Percentiles rank a stretch among this genome's conserved stretches.
Evolutionary conservation across 2,113 vertebrate genomes (phyloP).

Genomic region (Pterocles burchelli): DNA sequence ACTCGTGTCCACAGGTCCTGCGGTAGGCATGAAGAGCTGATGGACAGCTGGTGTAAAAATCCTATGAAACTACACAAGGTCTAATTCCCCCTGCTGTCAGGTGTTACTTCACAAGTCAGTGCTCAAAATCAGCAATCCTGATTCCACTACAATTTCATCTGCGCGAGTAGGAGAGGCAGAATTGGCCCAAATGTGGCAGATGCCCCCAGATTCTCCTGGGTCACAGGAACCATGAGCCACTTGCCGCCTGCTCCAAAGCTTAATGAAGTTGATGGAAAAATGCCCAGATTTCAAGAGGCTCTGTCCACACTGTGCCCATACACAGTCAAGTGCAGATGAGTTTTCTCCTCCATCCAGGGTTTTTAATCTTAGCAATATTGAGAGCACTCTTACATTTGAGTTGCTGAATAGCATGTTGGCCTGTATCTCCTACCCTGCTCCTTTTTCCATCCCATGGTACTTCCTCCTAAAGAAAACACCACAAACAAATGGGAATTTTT

Average conservation of each 20-base stretch:
- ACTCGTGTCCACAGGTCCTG: not conserved
- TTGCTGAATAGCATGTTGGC: fast-evolving
- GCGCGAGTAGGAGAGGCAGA: not conserved
- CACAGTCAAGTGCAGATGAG: not conserved
- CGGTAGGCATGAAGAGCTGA: not conserved
- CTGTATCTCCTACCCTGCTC: not conserved
- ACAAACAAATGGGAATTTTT: not conserved
- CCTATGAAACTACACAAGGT: not conserved
- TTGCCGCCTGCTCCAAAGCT: not conserved
- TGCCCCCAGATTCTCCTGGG: not conserved
- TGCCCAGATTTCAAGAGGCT: not conserved
- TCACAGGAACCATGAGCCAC: not conserved
- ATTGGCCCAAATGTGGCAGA: not conserved
- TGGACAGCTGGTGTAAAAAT: fast-evolving
- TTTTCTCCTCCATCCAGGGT: not conserved
- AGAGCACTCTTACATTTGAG: not conserved
- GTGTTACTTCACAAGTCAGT: not conserved
- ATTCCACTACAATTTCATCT: not conserved
- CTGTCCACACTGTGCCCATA: not conserved
- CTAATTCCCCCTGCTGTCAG: not conserved
- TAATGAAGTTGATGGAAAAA: not conserved
- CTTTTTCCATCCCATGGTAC: fast-evolving
- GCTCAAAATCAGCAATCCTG: fast-evolving
- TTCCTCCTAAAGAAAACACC: not conserved
- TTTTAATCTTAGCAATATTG: not conserved